Evolutionary conservation across 2,888 invertebrate species (phyloP).

Genomic region (Lasioglossum calceatum): DNA sequence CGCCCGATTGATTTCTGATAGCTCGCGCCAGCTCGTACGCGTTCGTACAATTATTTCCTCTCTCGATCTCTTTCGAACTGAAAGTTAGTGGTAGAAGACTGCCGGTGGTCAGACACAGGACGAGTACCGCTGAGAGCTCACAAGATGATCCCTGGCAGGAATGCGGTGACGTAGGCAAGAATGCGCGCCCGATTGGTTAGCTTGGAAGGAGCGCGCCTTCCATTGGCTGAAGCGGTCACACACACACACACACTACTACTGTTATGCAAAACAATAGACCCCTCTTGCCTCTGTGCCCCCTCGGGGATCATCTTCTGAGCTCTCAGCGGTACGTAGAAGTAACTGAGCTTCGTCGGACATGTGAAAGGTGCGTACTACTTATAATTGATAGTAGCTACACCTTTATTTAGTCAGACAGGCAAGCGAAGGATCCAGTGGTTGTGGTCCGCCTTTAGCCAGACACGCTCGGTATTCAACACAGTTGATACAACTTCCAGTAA

Average conservation of each 20-base stretch:
- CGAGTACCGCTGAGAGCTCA: no score
- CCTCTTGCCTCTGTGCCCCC: no score
- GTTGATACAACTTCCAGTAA: background rate
- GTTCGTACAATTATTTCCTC: conserved; percentile 39
- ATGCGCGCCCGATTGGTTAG: no score
- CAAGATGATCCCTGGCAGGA: no score
- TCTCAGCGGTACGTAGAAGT: background rate
- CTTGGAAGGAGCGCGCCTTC: no score
- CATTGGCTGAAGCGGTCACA: no score
- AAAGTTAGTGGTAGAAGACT: background rate
- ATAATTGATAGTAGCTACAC: background rate
- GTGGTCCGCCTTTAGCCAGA: background rate
- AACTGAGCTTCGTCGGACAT: background rate
- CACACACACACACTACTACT: no score
- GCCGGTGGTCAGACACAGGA: background rate
- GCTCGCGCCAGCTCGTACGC: conserved; percentile 10
- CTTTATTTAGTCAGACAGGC: background rate
- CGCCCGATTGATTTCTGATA: conserved; percentile 55
- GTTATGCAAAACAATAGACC: no score
- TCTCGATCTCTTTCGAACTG: background rate
- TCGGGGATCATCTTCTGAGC: no score
- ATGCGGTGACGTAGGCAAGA: no score
- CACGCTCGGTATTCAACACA: background rate
- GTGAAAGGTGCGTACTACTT: background rate
- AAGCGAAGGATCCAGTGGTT: background rate